Conservation (phyloP, 2,797 vertebrate species). For the Sebastes matsubarae region DNA sequence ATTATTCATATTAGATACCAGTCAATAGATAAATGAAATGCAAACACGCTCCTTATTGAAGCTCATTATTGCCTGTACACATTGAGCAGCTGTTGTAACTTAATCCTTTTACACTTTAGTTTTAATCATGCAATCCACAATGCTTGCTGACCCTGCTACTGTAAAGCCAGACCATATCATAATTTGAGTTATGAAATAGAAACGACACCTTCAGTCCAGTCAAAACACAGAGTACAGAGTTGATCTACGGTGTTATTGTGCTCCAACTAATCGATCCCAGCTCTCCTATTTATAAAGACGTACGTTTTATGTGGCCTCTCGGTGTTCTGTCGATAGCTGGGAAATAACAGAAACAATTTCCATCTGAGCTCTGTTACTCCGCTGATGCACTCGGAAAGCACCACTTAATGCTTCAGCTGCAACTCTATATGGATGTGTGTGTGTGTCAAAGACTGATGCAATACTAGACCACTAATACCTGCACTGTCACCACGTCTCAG, state of each 20-base stretch:
- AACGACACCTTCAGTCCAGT: background rate
- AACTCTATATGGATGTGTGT: background rate
- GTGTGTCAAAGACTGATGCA: background rate
- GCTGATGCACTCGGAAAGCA: slow-evolving; percentile 6
- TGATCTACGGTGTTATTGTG: slow-evolving; percentile 3
- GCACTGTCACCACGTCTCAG: background rate
- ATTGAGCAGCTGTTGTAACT: background rate
- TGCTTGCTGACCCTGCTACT: background rate
- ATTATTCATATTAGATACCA: background rate
- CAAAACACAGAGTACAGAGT: background rate
- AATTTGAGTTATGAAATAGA: background rate
- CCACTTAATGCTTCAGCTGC: slow-evolving; percentile 4
- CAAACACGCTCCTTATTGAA: background rate
- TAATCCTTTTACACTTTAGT: background rate
- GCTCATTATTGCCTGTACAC: background rate
- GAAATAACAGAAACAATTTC: slow-evolving; percentile 16
- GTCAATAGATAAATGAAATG: background rate
- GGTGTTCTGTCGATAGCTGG: slow-evolving; percentile 1
- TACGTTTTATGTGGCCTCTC: slow-evolving; percentile 22
- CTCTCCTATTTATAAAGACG: slow-evolving; percentile 16
- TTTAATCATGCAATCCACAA: background rate
- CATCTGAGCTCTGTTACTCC: slow-evolving; percentile 7
- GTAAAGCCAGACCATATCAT: background rate
- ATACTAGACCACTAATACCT: background rate
- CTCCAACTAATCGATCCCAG: slow-evolving; percentile 20